Evolutionary conservation across 2,888 invertebrate species (phyloP), one percentile per base, ranked within the genome.

Genomic region (Anticlea derivata): DNA sequence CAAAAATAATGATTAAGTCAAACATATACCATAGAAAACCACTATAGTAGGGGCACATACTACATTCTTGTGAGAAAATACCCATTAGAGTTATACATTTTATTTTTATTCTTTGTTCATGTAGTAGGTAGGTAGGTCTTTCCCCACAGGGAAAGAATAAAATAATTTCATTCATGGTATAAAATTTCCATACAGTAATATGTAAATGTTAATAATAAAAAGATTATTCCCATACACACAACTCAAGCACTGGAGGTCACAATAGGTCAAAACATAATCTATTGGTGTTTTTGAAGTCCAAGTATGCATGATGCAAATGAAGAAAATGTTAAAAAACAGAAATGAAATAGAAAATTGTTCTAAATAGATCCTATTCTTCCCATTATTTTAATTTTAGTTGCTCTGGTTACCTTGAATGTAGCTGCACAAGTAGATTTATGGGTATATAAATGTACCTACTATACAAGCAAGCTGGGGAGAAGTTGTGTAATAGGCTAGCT

Each of bases 401-500:
- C 26, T 8, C 1, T 30, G 11, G 11, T 22, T 50, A 30, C 49
- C 48, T 53, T 53, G 52, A 57, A 52, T 34, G 7, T 46, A 20
- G 12, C n/a, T 34, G 24, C 13, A 26, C 7, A 22, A 27, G 12
- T 23, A 33, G n/a, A n/a, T n/a, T n/a, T 20, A 12, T 23, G 3
- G 2, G 4, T 53, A 52, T 40, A 39, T 58, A 43, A 35, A 51
- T 66, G 66, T 41, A 50, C 29, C 7, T 45, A 40, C 20, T 26
- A 7, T 34, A 41, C 13, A 44, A 37, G 57, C 61, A 78, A 76
- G 62, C 41, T 59, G 52, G 39, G 60, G 45, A 68, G 60, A 71
- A 72, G 78, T 80, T 80, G 80, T 80, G 80, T 78, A 80, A 79
- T 76, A 66, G 65, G 67, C 64, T 67, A 65, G 45, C 66, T 31